These are phyloP conservation scores for Periophthalmus magnuspinnatus DNA, from an alignment of 2,797 vertebrate species.

Conservation along the genomic window DNA sequence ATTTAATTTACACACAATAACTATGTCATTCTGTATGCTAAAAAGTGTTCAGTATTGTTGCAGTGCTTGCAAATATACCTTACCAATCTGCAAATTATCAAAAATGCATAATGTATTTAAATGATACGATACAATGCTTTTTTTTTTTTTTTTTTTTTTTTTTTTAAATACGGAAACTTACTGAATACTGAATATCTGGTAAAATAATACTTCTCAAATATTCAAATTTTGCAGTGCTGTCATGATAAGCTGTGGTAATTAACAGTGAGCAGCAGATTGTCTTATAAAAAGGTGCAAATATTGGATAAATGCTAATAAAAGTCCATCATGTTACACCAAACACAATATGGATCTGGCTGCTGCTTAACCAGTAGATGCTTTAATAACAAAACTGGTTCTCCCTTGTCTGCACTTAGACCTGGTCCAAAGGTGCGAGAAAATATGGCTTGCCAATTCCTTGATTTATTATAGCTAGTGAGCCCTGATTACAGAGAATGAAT, in stretches of 20 bases:
- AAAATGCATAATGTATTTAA: background rate
- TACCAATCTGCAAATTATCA: background rate
- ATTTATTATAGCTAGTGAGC: conserved; percentile 76
- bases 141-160: too few species aligned
- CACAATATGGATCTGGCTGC: conserved; percentile 52
- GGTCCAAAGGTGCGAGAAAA: conserved; percentile 72
- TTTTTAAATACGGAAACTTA: background rate
- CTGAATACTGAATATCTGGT: background rate
- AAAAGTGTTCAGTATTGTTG: background rate
- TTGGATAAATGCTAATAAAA: conserved; percentile 44
- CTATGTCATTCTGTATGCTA: background rate
- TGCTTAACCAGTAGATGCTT: conserved; percentile 53
- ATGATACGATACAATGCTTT: too few species aligned
- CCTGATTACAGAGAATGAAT: conserved; percentile 81
- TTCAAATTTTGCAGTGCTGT: background rate
- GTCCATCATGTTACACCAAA: conserved; percentile 61
- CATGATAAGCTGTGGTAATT: conserved; percentile 11
- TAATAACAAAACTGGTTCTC: conserved; percentile 70
- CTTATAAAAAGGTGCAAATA: conserved; percentile 38
- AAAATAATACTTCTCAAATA: background rate
- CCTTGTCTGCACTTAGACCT: conserved; percentile 65
- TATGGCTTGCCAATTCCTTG: conserved; percentile 75
- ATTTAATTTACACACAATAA: too few species aligned
- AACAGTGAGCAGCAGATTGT: conserved; percentile 25
- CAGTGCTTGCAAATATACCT: background rate